Base-by-base conservation (phyloP, 2,797 vertebrate species). In the Etheostoma nigrum region DNA sequence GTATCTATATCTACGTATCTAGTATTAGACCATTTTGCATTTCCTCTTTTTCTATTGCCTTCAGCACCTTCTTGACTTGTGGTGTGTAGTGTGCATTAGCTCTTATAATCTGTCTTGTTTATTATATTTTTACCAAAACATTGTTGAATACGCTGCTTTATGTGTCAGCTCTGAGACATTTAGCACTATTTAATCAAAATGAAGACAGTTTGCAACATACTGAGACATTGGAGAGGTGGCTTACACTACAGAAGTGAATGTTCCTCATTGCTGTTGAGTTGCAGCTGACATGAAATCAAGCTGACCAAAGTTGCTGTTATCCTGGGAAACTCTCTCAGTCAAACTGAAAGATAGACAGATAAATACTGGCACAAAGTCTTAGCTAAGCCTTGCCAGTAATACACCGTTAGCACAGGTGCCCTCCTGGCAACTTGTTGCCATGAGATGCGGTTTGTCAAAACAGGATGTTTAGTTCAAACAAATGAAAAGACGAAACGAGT, bases 391-490 rank as follows among this genome's bases (percentile, higher is more conserved):
- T 54, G 16, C 21, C 23, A 45, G 70, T 33, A 57, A n/a, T 62
- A 53, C 86, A 78, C 81, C 57, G 68, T 84, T 88, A 70, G 53
- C 51, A 42, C 87, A 89, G 87, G 87, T 89, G 84, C 59, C 79
- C 52, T 16, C 45, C 59, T 61, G 74, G 59, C 74, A 82, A 40
- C 60, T 49, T 64, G 68, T 61, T 78, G 78, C 54, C 70, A 54
- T 58, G 42, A 74, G 73, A 5, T 82, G 88, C 67, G 85, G 86
- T 82, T 85, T 71, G 54, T 77, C 58, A 64, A 78, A 66, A 88
- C 84, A 79, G 78, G 84, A 89, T 81, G 85, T 90, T 85, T 74
- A 78, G 78, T 76, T 87, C 71, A 78, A 82, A 88, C 42, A 71
- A 76, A 62, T 68, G 16, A 78, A 68, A 69, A 73, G 67, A 70